A percentile compares a stretch with the other conserved stretches of the same genome.
These are phyloP conservation scores for Cynopterus sphinx DNA, from an alignment of 2,797 vertebrate species.

Conservation along the genomic window DNA sequence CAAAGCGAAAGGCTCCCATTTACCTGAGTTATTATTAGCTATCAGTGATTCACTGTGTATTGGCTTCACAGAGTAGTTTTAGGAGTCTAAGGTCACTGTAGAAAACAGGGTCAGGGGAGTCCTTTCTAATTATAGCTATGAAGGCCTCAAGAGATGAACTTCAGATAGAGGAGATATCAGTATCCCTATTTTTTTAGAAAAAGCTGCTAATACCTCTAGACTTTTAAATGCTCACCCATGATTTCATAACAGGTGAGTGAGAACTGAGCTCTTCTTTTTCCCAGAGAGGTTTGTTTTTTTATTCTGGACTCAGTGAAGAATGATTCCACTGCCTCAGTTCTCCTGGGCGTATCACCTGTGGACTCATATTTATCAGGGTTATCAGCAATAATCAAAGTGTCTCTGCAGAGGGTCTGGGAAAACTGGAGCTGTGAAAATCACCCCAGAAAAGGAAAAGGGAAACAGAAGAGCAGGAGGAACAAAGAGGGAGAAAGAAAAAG, in stretches of 20 bases:
- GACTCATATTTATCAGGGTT: not conserved
- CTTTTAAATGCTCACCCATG: not conserved
- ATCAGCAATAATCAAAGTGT: not conserved
- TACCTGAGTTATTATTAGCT: not conserved
- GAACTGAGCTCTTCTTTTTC: no score
- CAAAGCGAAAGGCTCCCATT: not conserved
- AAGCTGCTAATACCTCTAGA: not conserved
- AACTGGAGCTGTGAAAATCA: not conserved
- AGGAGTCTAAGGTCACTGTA: not conserved
- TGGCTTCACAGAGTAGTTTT: not conserved
- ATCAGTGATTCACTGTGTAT: not conserved
- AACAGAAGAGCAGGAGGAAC: not conserved
- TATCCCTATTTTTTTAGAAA: not conserved
- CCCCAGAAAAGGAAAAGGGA: not conserved
- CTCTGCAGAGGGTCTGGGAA: not conserved
- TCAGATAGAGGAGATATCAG: not conserved
- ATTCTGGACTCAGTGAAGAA: not conserved
- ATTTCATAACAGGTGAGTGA: not conserved
- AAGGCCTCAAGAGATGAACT: not conserved
- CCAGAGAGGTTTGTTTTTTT: not conserved
- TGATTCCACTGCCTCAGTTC: not conserved
- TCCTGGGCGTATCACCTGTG: not conserved
- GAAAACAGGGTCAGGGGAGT: not conserved
- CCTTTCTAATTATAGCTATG: not conserved
- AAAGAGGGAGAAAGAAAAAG: not conserved